A percentile compares a stretch with the other conserved stretches of the same genome.
Evolutionary conservation across 2,113 vertebrate species (phyloP).

Genomic region (Phrynosoma blainvillii): DNA sequence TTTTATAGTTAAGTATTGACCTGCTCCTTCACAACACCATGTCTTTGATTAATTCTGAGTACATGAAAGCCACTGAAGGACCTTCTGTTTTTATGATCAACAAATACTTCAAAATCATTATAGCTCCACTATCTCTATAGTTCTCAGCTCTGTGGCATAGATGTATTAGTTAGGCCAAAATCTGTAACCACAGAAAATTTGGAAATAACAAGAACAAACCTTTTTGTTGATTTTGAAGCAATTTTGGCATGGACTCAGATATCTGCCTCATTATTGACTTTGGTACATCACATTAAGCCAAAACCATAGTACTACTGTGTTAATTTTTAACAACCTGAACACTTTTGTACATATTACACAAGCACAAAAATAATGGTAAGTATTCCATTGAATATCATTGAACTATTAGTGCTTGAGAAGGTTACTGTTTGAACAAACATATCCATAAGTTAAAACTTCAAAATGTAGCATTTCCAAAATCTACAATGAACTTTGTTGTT

Average conservation of each 20-base stretch:
- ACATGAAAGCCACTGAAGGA: constrained; percentile 28
- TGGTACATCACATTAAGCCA: background rate
- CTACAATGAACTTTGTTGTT: too few relatives aligned
- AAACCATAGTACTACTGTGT: background rate
- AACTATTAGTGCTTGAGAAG: too few relatives aligned
- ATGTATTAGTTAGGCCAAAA: background rate
- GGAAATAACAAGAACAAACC: background rate
- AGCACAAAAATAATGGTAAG: background rate
- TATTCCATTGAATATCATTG: too few relatives aligned
- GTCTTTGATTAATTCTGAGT: constrained; percentile 43
- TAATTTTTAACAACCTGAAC: background rate
- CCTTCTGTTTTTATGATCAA: constrained; percentile 32
- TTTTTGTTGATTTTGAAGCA: constrained; percentile 3
- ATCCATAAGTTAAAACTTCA: too few relatives aligned
- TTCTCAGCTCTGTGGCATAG: background rate
- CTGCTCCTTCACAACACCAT: constrained; percentile 18
- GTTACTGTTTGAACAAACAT: too few relatives aligned
- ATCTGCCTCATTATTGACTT: background rate
- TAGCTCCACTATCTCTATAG: constrained; percentile 13
- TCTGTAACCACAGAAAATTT: background rate
- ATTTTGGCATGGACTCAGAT: background rate
- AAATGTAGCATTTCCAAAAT: too few relatives aligned
- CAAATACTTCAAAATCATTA: constrained; percentile 37
- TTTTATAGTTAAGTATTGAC: constrained; percentile 36
- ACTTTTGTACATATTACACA: background rate